Evolutionary conservation across 2,797 vertebrate species (phyloP), one percentile per base, ranked within the genome.

Genomic region (Heterohyrax brucei): DNA sequence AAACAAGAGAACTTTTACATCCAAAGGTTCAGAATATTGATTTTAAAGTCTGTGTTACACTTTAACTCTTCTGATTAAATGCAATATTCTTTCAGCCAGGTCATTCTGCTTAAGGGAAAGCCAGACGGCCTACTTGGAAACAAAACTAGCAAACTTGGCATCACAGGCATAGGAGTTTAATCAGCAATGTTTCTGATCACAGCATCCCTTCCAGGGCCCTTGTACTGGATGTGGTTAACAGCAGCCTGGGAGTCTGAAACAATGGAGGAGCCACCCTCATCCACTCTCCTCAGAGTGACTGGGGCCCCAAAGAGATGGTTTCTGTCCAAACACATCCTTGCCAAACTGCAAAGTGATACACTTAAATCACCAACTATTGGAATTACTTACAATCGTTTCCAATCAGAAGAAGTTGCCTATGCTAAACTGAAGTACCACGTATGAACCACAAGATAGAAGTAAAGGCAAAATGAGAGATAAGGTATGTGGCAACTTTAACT

Each of bases 1-100:
- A 62, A 88, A 79, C 33, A 68, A 70, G 90, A 95, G 95, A 83
- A 30, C 6, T 61, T 70, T 91, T 53, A 87, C 61, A 94, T 21
- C 18, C 46, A 61, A 84, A 86, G 46, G 24, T 89, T 89, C 72
- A 76, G 80, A 73, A 28, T 8, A 66, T 59, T 62, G 8, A 1
- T 61, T 77, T 91, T 93, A 21, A 87, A 89, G 59, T 79, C 13
- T 70, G 13, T 2, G 88, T 30, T 66, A 59, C 95, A 88, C 91
- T 72, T 18, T 44, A 68, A 2, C 5, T 87, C 13, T 70, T 30
- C n/a, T 68, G 4, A 92, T 30, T 66, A 85, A 90, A 92, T 76
- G 1, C 76, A 64, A 6, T 30, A n/a, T n/a, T 72, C 50, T n/a
- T 66, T 81, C 19, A 26, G 30, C 19, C 21, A 46, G 33, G 48